Percentiles rank a stretch among this genome's conserved stretches.
phyloP scores from a whole-genome alignment of 1,140 invertebrate species.

The Drosophila chauvacae region DNA sequence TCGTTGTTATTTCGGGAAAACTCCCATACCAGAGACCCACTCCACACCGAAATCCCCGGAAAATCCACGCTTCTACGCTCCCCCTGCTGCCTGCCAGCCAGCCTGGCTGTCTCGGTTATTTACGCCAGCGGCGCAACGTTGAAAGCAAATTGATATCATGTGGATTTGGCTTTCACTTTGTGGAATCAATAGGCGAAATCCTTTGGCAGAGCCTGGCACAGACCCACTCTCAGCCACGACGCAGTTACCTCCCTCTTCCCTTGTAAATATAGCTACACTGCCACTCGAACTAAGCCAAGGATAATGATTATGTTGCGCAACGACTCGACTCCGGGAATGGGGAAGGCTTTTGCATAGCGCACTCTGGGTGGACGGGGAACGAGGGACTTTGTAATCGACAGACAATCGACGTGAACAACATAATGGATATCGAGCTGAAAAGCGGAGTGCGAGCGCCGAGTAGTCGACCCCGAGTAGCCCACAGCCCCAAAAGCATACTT shows the following conservation, averaged over 20 bases:
- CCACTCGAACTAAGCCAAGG: slow-evolving; percentile 75
- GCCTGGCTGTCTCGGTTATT: slow-evolving; percentile 68
- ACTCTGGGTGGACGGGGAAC: neutral
- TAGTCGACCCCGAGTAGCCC: slow-evolving; percentile 16
- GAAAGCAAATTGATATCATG: slow-evolving; percentile 83
- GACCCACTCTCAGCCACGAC: slow-evolving; percentile 34
- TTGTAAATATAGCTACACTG: slow-evolving; percentile 18
- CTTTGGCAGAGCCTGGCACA: slow-evolving; percentile 61
- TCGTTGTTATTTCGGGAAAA: slow-evolving; percentile 39
- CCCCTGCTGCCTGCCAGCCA: slow-evolving; percentile 18
- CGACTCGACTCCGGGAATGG: slow-evolving; percentile 29
- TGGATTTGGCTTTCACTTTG: slow-evolving; percentile 81
- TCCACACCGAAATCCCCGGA: slow-evolving; percentile 15
- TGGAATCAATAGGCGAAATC: slow-evolving; percentile 79
- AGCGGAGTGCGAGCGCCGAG: neutral
- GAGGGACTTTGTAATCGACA: slow-evolving; percentile 72
- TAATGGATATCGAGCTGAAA: slow-evolving; percentile 68
- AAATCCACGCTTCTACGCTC: slow-evolving; percentile 30
- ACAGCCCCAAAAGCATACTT: slow-evolving; percentile 59
- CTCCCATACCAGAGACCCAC: slow-evolving; percentile 6
- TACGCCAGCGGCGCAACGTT: slow-evolving; percentile 71
- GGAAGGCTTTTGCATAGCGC: slow-evolving; percentile 42
- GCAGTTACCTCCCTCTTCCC: slow-evolving; percentile 6
- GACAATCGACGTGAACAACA: slow-evolving; percentile 77
- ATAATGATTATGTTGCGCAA: slow-evolving; percentile 83